Base-by-base conservation (phyloP, 2,888 invertebrate species). In the Pandemis cinnamomeana region DNA sequence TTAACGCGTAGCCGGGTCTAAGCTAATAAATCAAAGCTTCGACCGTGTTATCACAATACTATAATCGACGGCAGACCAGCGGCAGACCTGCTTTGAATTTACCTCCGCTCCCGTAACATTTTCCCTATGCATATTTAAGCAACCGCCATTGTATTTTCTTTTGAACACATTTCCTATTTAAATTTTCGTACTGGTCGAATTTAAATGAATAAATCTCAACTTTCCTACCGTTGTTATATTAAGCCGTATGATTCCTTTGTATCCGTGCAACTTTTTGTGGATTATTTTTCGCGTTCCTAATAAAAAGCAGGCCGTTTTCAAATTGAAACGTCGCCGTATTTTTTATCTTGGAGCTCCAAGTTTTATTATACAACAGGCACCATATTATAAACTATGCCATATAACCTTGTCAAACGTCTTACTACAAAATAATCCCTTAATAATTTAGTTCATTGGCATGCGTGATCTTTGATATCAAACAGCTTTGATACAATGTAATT, bases 201-300 rank as follows among this genome's bases (percentile, higher is more conserved):
- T 74, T 74, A 74, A 67, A 71, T 74, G 74, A 67, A 74, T 71
- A 74, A 74, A 74, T 74, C 74, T 67, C 71, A 74, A 74, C 74
- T 74, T 74, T 71, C 71, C 51, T 61, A 20, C 66, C 61, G 71
- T 55, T 74, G 58, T 68, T 68, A 68, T 62, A 67, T 58, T 36
- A 71, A 74, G 71, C 74, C 60, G 74, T 67, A 70, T 61, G 71
- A 71, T 74, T 74, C 71, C 71, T 69, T 74, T 74, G 74, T 71
- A 67, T 71, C 53, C 67, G 71, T 67, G 58, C 58, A 71, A 71
- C 67, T 58, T 71, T 74, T 71, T 55, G 44, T 70, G 66, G 51
- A 69, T 73, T 64, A 73, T 73, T 73, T 72, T 69, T 51, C 15
- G 72, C 48, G 48, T 46, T 73, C 2, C 60, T 73, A 62, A 72